These are phyloP conservation scores for Calycopis cecrops DNA, from an alignment of 1,140 invertebrate species.

Conservation along the genomic window DNA sequence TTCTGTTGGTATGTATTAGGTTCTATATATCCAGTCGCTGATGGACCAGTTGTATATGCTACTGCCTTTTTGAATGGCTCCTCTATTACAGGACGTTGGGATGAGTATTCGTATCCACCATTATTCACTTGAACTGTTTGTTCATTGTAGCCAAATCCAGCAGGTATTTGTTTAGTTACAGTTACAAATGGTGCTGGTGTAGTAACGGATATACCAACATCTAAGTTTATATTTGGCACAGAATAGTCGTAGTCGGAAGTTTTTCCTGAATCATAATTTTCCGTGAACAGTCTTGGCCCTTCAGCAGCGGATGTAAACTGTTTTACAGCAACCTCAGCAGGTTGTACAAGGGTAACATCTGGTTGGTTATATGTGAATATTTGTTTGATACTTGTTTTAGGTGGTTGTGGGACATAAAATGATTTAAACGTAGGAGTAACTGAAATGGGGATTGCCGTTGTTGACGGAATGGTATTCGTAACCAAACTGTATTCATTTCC, in stretches of 20 bases:
- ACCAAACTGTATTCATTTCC: constrained; percentile 44
- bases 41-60: constrained; percentile 70
- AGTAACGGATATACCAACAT: constrained; percentile 51
- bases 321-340: constrained; percentile 43
- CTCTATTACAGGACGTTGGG: constrained; percentile 52
- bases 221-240: constrained; percentile 60
- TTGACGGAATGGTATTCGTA: constrained; percentile 57
- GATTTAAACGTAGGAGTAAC: constrained; percentile 61
- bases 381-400: constrained; percentile 61
- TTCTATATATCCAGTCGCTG: constrained; percentile 23
- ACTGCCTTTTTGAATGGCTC: constrained; percentile 65
- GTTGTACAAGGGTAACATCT: constrained; percentile 60
- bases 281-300: neutral
- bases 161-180: constrained; percentile 49
- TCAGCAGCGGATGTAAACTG: constrained; percentile 17
- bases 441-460: constrained; percentile 50
- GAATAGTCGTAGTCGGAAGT: constrained; percentile 63
- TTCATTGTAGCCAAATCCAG: constrained; percentile 47
- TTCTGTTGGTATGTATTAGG: neutral
- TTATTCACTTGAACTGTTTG: constrained; percentile 50
- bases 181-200: constrained; percentile 40
- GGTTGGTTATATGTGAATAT: constrained; percentile 62
- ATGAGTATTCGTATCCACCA: constrained; percentile 44
- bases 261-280: constrained; percentile 24
- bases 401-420: constrained; percentile 51